Evolutionary conservation across 2,797 vertebrate species (phyloP), one percentile per base, ranked within the genome.

Genomic region (Argya squamiceps): DNA sequence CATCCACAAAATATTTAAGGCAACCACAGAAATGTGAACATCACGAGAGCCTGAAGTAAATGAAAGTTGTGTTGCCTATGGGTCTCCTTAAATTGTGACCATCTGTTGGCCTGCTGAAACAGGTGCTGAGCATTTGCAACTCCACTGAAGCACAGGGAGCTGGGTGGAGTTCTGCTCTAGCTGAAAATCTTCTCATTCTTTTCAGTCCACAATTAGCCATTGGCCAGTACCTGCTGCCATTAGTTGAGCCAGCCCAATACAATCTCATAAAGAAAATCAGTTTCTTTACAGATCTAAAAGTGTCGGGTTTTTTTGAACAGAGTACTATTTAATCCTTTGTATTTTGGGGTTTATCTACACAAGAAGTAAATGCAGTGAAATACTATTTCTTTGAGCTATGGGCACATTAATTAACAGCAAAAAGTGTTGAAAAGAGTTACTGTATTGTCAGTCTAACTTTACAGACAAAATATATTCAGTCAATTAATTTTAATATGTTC

Each of bases 401-500:
- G 27, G 6, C 37, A 63, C 0, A 1, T 41, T 86, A 84, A 92
- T 89, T 92, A 94, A 43, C 52, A 82, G 34, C 30, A 79, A 84
- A 58, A 91, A 90, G 32, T 36, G 11, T 47, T 88, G n/a, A 34
- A 86, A 96, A 92, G 62, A 75, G 76, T 93, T 78, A 58, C 21
- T 88, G 4, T 78, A 91, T 79, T 82, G n/a, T 76, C 82, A 70
- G n/a, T 79, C 44, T 73, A 84, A 93, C 63, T 89, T 80, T 95
- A 92, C 34, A 90, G 89, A 78, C 22, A 62, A 88, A 93, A 93
- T 94, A 94, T 86, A 88, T 93, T 88, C 73, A 34, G 37, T 56
- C 44, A 76, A 92, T 93, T 91, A 78, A 88, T 96, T 92, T 97
- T 91, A 91, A 75, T 69, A 60, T 73, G 76, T 84, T 88, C 44